phyloP scores from a whole-genome alignment of 2,888 invertebrate genomes.

The Euplexia lucipara region DNA sequence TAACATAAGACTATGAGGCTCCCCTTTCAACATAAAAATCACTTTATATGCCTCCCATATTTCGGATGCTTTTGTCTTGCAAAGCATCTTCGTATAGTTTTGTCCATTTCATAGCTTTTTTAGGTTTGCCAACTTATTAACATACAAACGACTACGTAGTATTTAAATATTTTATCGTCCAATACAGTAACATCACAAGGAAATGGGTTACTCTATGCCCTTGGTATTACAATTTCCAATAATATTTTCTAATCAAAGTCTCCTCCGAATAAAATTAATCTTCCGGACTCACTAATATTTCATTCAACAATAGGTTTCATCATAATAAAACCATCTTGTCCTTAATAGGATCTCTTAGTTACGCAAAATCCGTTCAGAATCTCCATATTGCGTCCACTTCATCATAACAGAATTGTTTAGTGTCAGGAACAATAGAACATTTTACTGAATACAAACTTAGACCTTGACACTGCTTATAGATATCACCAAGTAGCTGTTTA shows the following conservation, averaged over 20 bases:
- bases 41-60: conserved; percentile 53
- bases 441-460: conserved; percentile 47
- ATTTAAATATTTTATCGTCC: conserved; percentile 15
- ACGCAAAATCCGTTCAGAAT: conserved; percentile 49
- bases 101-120: conserved; percentile 21
- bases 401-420: conserved; percentile 51
- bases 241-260: conserved; percentile 9
- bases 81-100: conserved; percentile 23
- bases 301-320: conserved; percentile 35
- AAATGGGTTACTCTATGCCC: not conserved
- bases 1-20: conserved; percentile 46
- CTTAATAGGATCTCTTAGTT: conserved; percentile 48
- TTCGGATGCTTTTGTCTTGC: conserved; percentile 36
- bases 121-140: conserved; percentile 19
- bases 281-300: conserved; percentile 19
- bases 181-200: not conserved
- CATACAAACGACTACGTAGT: conserved; percentile 15
- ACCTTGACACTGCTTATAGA: conserved; percentile 35
- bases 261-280: conserved; percentile 23
- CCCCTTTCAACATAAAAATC: conserved; percentile 53
- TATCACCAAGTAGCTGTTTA: conserved; percentile 53
- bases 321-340: conserved; percentile 42
- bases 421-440: conserved; percentile 57
- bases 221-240: not conserved
- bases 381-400: conserved; percentile 57